Conservation (phyloP, 2,797 vertebrate genomes). For the Mormyrops boulengeri region DNA sequence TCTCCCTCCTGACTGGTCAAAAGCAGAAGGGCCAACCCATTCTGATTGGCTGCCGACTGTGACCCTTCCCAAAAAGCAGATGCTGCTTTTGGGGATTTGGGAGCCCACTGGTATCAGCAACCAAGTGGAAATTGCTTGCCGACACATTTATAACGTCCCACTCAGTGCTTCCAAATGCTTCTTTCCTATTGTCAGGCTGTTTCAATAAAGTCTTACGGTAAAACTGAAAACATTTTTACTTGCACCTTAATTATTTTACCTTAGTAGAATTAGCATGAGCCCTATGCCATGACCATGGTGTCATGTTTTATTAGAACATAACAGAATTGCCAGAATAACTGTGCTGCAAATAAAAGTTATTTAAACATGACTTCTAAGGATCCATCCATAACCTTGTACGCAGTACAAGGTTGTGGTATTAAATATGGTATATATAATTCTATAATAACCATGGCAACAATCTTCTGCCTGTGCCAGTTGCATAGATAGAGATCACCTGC, state of each 20-base stretch:
- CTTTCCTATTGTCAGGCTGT: not conserved
- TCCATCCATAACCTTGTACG: not conserved
- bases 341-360: not conserved
- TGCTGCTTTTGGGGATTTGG: not conserved
- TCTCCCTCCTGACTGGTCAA: not conserved
- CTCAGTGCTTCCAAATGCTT: not conserved
- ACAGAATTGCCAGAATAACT: not conserved
- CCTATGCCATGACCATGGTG: not conserved
- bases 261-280: not conserved
- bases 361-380: not conserved
- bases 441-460: constrained; percentile 9
- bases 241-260: not conserved
- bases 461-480: not conserved
- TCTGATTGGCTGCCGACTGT: not conserved
- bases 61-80: not conserved
- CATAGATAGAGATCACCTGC: not conserved
- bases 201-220: not conserved
- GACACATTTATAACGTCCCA: not conserved
- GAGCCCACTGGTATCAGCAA: not conserved
- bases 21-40: not conserved
- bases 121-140: not conserved
- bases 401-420: not conserved
- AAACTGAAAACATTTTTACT: not conserved
- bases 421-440: not conserved
- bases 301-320: not conserved